Percentiles rank a stretch among this genome's conserved stretches.
Evolutionary conservation across 2,888 invertebrate species (phyloP).

Genomic region (Mylabris sibirica): DNA sequence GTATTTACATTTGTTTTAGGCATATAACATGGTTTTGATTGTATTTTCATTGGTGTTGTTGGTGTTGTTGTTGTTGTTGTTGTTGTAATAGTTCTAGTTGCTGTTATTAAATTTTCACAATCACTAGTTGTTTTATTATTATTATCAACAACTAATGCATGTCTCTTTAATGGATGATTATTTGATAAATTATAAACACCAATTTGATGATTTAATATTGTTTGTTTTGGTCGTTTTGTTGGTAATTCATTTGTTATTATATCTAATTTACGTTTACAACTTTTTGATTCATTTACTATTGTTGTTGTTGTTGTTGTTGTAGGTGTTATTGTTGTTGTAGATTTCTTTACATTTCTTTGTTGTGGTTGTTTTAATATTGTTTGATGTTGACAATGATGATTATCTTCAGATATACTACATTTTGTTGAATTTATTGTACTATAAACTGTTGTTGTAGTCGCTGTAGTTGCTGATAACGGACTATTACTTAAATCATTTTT

Average conservation of each 20-base stretch:
- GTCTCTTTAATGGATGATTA: slow-evolving; percentile 56
- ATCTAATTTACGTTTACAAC: slow-evolving; percentile 20
- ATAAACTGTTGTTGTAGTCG: slow-evolving; percentile 50
- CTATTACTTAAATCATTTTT: slow-evolving; percentile 24
- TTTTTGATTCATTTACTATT: background rate
- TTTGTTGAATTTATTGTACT: slow-evolving; percentile 50
- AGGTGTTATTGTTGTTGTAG: background rate
- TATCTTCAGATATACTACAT: slow-evolving; percentile 43
- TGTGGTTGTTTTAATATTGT: background rate
- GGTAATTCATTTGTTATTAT: slow-evolving; percentile 33
- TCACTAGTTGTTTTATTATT: slow-evolving; percentile 25
- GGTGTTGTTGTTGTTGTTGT: slow-evolving; percentile 23
- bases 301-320: background rate
- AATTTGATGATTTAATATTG: slow-evolving; percentile 53
- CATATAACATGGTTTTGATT: slow-evolving; percentile 52
- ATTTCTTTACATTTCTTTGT: background rate
- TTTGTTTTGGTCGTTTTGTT: slow-evolving; percentile 52
- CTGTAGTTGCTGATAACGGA: slow-evolving; percentile 24
- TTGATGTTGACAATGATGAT: background rate
- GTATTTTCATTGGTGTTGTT: slow-evolving; percentile 30
- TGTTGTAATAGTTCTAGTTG: too few species aligned
- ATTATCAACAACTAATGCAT: slow-evolving; percentile 49
- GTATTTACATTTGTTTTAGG: slow-evolving; percentile 54
- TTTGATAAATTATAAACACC: slow-evolving; percentile 57
- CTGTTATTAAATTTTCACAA: slow-evolving; percentile 25